Conservation (phyloP, 2,888 invertebrate species). For the Stomorhina lunata region DNA sequence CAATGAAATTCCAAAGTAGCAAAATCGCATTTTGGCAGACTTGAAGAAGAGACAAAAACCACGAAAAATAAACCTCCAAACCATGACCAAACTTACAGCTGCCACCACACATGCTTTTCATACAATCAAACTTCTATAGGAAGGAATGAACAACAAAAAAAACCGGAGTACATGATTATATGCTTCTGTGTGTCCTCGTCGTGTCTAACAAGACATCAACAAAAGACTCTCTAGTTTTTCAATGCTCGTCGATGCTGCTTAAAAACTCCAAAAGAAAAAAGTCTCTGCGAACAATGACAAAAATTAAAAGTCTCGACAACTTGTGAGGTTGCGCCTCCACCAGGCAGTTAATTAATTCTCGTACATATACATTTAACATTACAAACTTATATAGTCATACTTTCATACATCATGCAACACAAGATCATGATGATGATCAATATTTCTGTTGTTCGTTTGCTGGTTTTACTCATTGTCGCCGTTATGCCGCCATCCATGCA, state of each 20-base stretch:
- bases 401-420: slow-evolving; percentile 57
- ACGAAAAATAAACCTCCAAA: slow-evolving; percentile 23
- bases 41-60: slow-evolving; percentile 12
- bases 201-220: slow-evolving; percentile 76
- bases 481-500: slow-evolving; percentile 66
- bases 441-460: no score
- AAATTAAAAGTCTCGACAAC: slow-evolving; percentile 68
- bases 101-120: slow-evolving; percentile 63
- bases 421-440: slow-evolving; percentile 65
- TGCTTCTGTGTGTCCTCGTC: slow-evolving; percentile 76
- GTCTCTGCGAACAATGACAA: slow-evolving; percentile 62
- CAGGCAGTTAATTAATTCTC: slow-evolving; percentile 77
- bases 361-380: slow-evolving; percentile 47
- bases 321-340: slow-evolving; percentile 70
- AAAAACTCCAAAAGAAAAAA: slow-evolving; percentile 7
- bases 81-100: slow-evolving; percentile 61
- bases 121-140: slow-evolving; percentile 6
- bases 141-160: neutral
- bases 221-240: slow-evolving; percentile 64
- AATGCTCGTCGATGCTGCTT: slow-evolving; percentile 18
- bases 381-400: neutral
- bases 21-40: slow-evolving; percentile 45
- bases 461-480: slow-evolving; percentile 68
- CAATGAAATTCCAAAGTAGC: slow-evolving; percentile 62
- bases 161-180: slow-evolving; percentile 60